Base-by-base conservation (phyloP, 1,140 invertebrate species). In the Hycleus phaleratus region DNA sequence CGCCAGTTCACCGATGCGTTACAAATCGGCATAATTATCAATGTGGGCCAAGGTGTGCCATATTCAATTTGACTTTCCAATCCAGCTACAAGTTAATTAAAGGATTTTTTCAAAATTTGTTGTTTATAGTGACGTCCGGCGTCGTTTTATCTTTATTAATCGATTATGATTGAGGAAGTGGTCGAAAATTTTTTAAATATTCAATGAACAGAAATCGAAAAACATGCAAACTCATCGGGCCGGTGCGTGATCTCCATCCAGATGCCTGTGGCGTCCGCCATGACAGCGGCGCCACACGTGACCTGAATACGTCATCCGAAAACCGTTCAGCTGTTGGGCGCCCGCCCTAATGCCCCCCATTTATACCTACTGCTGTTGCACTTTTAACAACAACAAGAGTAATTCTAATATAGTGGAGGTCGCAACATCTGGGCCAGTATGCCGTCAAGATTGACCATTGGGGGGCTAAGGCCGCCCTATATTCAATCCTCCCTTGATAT, bases 11-110 rank as follows among this genome's bases (percentile, higher is more conserved):
- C 26, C 52, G 43, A 48, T 50, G 55, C 62, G 59, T 61, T n/a
- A 42, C 56, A 53, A 61, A 58, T 64, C 62, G 60, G 60, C 50
- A 62, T 58, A 64, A 64, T 64, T 64, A 64, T 64, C 53, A 62
- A 62, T 59, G 47, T 61, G 48, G 62, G 62, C 60, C 62, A 64
- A 64, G 62, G 62, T 58, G 56, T 40, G 56, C 56, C 56, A 52
- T 49, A 32, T 32, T 32, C 18, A 32, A 32, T 4, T 32, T 32
- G 32, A 32, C 32, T 32, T 32, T 32, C 32, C 32, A 32, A 32
- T 32, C 32, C 7, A 3, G 1, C 43, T 26, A 39, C 46, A 57
- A 46, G 48, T 60, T 63, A 63, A 63, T 60, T 63, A 58, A 56
- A 58, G 32, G 43, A 53, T 3, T 4, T 5, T 32, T 32, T 42